These are phyloP conservation scores for Astropecten irregularis DNA, from an alignment of 53 echinoderm and acorn worm genomes.

Conservation along the genomic window DNA sequence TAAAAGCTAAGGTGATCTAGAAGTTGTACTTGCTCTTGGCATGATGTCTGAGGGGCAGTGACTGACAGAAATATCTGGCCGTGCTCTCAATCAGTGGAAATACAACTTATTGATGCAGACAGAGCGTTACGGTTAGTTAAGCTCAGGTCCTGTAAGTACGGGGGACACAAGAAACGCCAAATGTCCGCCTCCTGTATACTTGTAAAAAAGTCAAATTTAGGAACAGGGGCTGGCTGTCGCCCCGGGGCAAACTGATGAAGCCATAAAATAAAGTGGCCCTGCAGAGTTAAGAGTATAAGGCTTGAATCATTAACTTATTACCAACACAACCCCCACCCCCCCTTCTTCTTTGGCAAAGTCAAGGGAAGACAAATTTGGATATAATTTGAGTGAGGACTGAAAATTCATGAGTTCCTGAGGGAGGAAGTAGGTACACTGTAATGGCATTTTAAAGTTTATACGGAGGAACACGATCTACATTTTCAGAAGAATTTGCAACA, in stretches of 20 bases:
- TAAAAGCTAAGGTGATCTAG: too few species aligned
- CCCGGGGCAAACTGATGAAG: conserved; percentile 13
- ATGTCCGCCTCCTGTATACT: conserved; percentile 47
- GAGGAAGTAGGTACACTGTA: too few species aligned
- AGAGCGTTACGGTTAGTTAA: conserved; percentile 57
- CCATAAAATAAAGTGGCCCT: too few species aligned
- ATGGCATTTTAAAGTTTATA: too few species aligned
- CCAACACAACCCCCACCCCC: background rate
- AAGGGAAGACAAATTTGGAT: background rate
- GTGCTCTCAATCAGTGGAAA: conserved; percentile 20
- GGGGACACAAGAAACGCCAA: conserved; percentile 45
- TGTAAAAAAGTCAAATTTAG: conserved; percentile 38
- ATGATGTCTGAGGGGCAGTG: too few species aligned
- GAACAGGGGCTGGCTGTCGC: conserved; percentile 21
- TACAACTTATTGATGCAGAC: conserved; percentile 37
- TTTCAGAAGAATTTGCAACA: too few species aligned
- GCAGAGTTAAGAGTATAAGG: too few species aligned
- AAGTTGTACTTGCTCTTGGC: background rate
- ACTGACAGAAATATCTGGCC: background rate
- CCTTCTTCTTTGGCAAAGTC: too few species aligned
- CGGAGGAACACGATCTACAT: too few species aligned
- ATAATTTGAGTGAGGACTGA: background rate
- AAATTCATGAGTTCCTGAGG: conserved; percentile 7
- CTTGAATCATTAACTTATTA: conserved; percentile 23
- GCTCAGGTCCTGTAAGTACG: conserved; percentile 28